Conservation (phyloP, 2,888 invertebrate species). For the Drosophila multiciliata region DNA sequence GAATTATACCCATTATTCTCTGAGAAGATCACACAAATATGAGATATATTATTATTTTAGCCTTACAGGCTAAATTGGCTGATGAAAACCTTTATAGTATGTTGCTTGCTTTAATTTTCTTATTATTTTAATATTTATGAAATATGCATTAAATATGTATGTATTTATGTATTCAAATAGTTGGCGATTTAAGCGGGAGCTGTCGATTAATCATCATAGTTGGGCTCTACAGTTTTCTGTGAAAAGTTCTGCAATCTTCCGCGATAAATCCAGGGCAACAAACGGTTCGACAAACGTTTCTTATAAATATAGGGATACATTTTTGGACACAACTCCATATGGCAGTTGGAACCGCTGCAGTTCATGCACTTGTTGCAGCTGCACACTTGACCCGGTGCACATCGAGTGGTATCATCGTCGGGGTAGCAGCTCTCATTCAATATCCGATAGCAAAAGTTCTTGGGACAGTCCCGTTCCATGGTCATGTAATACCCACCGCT, state of each 20-base stretch:
- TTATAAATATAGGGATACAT: not conserved
- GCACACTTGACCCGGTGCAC: conserved; percentile 9
- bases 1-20: not conserved
- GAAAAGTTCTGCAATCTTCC: conserved; percentile 1
- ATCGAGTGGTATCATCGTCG: conserved; percentile 2
- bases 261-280: conserved; percentile 27
- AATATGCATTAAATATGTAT: not conserved
- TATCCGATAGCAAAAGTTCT: conserved; percentile 10
- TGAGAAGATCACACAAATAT: not conserved
- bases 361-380: conserved; percentile 22
- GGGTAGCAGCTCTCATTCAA: conserved; percentile 5
- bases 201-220: conserved; percentile 24
- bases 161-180: not conserved
- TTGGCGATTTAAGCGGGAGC: not conserved
- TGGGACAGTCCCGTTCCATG: not conserved
- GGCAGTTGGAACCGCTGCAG: conserved; percentile 12
- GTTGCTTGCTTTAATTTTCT: conserved; percentile 8
- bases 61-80: not conserved
- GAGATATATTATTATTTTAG: not conserved
- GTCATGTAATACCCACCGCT: not conserved
- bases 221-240: conserved; percentile 19
- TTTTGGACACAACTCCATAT: conserved; percentile 3
- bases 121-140: conserved; percentile 3
- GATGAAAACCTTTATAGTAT: not conserved
- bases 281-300: conserved; percentile 29